Evolutionary conservation across 2,113 vertebrate species (phyloP).

Genomic region (Columba livia): DNA sequence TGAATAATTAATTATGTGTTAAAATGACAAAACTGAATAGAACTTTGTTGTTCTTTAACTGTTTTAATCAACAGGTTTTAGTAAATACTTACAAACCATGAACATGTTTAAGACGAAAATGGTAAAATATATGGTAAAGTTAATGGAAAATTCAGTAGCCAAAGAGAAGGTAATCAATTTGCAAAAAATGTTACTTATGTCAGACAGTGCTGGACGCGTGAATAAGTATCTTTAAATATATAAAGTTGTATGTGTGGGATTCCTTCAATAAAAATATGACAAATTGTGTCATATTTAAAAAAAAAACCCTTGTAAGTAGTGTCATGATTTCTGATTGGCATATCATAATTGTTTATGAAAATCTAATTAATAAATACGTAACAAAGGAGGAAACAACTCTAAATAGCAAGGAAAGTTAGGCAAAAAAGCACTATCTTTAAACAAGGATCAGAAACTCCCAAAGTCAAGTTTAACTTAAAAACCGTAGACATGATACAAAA

Average conservation of each 20-base stretch:
- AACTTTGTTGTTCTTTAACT: background rate
- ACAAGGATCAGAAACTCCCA: background rate
- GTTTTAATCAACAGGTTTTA: background rate
- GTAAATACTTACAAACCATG: background rate
- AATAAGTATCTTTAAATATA: background rate
- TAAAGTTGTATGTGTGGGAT: background rate
- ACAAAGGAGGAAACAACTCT: background rate
- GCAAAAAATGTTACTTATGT: background rate
- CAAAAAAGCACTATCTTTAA: background rate
- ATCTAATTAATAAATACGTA: background rate
- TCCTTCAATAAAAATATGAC: background rate
- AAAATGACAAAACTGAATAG: background rate
- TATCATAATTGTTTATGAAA: background rate
- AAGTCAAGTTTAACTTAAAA: background rate
- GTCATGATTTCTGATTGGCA: background rate
- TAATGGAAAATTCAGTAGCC: background rate
- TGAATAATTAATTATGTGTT: background rate
- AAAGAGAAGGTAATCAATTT: background rate
- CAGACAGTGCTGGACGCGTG: background rate
- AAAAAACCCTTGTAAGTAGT: background rate
- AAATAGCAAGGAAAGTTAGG: background rate
- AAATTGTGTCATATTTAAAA: background rate
- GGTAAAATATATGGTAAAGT: background rate
- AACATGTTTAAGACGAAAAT: background rate
- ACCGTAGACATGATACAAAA: background rate